Percentiles rank a stretch among this genome's conserved stretches.
Evolutionary conservation across 2,797 vertebrate genomes (phyloP).

Genomic region (Rhinoraja longicauda): DNA sequence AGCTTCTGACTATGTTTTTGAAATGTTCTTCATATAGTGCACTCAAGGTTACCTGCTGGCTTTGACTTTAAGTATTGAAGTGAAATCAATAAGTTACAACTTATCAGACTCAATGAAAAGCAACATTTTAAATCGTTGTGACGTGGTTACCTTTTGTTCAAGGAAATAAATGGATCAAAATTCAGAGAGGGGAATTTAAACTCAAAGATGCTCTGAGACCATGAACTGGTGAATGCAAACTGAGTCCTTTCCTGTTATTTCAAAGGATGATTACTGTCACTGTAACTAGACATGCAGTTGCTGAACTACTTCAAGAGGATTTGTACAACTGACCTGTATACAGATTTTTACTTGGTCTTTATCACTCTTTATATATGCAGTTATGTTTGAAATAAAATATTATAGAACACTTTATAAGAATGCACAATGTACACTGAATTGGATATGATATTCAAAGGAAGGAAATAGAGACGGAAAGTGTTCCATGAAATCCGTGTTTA

Average conservation of each 20-base stretch:
- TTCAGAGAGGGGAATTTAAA: too few species aligned
- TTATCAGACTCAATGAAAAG: background rate
- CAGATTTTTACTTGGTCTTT: background rate
- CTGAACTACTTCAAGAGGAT: background rate
- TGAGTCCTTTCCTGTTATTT: background rate
- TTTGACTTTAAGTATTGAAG: background rate
- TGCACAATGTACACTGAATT: too few species aligned
- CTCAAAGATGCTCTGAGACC: background rate
- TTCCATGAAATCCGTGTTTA: too few species aligned
- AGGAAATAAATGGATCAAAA: background rate
- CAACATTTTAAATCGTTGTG: background rate
- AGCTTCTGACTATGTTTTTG: background rate
- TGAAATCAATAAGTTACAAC: too few species aligned
- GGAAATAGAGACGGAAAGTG: too few species aligned
- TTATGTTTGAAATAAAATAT: too few species aligned
- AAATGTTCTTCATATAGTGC: background rate
- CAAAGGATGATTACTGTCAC: background rate
- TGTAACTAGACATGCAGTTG: background rate
- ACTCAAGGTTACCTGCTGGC: background rate
- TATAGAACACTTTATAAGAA: too few species aligned
- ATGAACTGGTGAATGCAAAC: background rate
- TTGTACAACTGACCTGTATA: background rate
- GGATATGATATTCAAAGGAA: too few species aligned
- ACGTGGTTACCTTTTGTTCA: background rate
- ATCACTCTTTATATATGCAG: too few species aligned